Conservation (phyloP, 2,888 invertebrate species). For the Dryadula phaetusa region DNA sequence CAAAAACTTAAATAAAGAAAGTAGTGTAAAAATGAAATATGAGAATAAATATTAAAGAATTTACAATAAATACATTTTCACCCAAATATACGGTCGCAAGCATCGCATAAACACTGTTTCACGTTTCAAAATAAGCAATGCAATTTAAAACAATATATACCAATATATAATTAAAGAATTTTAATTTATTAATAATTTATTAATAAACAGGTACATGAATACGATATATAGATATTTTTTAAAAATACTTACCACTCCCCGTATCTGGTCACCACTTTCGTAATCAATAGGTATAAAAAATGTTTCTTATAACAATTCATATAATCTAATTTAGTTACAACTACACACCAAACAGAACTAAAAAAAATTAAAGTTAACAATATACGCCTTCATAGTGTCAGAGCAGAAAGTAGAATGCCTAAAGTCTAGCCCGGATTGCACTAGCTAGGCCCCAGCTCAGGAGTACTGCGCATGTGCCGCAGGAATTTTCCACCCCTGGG, state of each 20-base stretch:
- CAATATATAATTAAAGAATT: neutral
- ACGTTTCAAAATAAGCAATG: neutral
- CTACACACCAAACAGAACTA: constrained; percentile 17
- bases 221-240: neutral
- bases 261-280: constrained; percentile 1
- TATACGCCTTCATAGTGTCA: constrained; percentile 36
- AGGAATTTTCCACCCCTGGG: neutral
- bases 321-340: constrained; percentile 19
- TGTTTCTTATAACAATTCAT: neutral
- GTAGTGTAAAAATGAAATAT: no score
- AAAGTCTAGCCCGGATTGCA: neutral
- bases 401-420: constrained; percentile 27
- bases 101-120: neutral
- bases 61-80: neutral
- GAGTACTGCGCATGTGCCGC: neutral
- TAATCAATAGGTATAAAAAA: neutral
- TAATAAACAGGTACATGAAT: neutral
- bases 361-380: constrained; percentile 21
- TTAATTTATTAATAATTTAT: neutral
- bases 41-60: neutral
- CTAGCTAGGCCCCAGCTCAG: constrained; percentile 1
- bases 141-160: neutral
- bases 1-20: neutral
- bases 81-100: neutral
- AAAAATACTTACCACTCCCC: constrained; percentile 9